Evolutionary conservation across 2,888 invertebrate genomes (phyloP).

Genomic region (Proisotoma minuta): DNA sequence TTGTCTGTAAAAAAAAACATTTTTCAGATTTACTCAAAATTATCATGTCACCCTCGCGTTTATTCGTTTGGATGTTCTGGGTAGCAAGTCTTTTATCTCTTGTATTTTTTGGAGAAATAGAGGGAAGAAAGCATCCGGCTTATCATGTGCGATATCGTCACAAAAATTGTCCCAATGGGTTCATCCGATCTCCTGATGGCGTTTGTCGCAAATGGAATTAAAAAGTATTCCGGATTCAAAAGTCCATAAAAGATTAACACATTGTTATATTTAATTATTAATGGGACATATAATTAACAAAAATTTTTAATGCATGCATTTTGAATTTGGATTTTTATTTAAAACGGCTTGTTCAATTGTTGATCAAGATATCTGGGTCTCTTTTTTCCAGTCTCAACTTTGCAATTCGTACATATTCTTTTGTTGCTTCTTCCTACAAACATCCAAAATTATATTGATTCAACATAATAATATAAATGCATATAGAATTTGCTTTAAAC

Average conservation of each 20-base stretch:
- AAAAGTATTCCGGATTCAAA: neutral
- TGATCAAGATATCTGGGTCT: neutral
- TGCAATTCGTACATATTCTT: slow-evolving; percentile 14
- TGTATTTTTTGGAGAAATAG: neutral
- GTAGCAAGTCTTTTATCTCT: neutral
- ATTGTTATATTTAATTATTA: slow-evolving; percentile 9
- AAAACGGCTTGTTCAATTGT: slow-evolving; percentile 1
- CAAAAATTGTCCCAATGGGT: neutral
- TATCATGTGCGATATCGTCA: slow-evolving; percentile 4
- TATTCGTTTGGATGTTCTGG: neutral
- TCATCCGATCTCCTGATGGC: neutral
- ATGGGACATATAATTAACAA: neutral
- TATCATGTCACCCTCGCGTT: neutral
- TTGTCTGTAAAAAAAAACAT: too few species aligned
- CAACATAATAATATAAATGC: neutral
- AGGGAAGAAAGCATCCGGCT: neutral
- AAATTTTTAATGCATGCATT: neutral
- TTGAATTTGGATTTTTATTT: slow-evolving; percentile 6
- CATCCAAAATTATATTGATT: neutral
- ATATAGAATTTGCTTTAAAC: too few species aligned
- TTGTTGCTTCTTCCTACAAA: slow-evolving; percentile 15
- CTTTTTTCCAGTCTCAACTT: neutral
- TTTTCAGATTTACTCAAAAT: too few species aligned
- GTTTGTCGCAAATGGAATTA: slow-evolving; percentile 1
- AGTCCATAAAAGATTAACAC: too few species aligned